Base-by-base conservation (phyloP, 2,797 vertebrate species). In the Enteromius unitaeniatus region DNA sequence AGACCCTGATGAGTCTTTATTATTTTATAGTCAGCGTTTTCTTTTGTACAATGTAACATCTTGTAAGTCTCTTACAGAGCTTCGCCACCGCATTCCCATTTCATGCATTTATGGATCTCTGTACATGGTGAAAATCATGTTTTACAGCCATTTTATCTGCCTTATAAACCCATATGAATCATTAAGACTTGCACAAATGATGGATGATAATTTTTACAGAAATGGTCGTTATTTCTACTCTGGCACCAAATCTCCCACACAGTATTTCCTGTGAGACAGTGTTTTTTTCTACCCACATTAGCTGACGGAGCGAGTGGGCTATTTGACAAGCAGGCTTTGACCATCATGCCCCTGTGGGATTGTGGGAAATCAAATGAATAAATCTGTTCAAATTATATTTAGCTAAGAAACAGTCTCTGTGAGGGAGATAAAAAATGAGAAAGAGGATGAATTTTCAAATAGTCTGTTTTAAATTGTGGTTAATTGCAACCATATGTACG, bases 261-360 rank as follows among this genome's bases (percentile, higher is more conserved):
- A 62, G 40, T 34, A 14, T 49, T 81, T 81, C 79, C 40, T 31
- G 53, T 49, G 60, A 64, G 68, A 70, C 78, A 23, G 78, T 34
- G 47, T n/a, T 70, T 7, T n/a, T 79, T 49, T 68, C 49, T 80
- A 17, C 78, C 78, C 78, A 80, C 68, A 55, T 81, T 40, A 31
- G 79, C 68, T 73, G 79, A 40, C 42, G 68, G n/a, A 73, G 23
- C 42, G 26, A 73, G 79, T 81, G 68, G 79, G 79, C 53, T 34
- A 47, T 73, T 53, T 81, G 68, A 81, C 67, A 70, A 70, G 53
- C 79, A 68, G 79, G 9, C 37, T 72, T 73, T 73, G 79, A 81
- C 79, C 69, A 2, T 19, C 13, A 45, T 28, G 53, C 51, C 55
- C 79, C 69, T 10, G 23, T 34, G 55, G 55, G 42, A 72, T 37